Evolutionary conservation across 2,888 invertebrate genomes (phyloP).

Genomic region (Synanthedon myopaeformis): DNA sequence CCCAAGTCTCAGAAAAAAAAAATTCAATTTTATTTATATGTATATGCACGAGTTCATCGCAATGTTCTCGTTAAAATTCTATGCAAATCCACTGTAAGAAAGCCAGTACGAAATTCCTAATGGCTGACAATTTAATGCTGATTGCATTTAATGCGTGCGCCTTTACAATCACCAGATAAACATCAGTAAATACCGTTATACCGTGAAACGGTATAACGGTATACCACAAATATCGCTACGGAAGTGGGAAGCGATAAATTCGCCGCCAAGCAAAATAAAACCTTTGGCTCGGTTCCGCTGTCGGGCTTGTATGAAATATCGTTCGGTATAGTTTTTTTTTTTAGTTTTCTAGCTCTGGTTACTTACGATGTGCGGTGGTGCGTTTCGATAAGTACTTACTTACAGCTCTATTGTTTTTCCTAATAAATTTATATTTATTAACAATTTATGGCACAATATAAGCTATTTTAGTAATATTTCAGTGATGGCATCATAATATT

Average conservation of each 20-base stretch:
- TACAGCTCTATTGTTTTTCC: too few relatives aligned
- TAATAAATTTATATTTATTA: too few relatives aligned
- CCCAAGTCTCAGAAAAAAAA: too few relatives aligned
- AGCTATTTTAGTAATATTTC: too few relatives aligned
- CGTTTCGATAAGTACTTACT: too few relatives aligned
- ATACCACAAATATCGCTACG: constrained; percentile 22
- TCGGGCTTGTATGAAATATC: constrained; percentile 42
- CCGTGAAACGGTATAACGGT: constrained; percentile 17
- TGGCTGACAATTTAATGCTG: too few relatives aligned
- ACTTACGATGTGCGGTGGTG: too few relatives aligned
- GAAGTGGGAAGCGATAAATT: constrained; percentile 48
- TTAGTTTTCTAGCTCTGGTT: constrained; percentile 3
- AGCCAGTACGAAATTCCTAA: constrained; percentile 2
- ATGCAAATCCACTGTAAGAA: constrained; percentile 1
- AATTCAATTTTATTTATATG: too few relatives aligned
- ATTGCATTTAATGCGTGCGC: not conserved
- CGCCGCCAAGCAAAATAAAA: constrained; percentile 49
- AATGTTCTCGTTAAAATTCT: not conserved
- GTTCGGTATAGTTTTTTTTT: constrained; percentile 10
- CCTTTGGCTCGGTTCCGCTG: constrained; percentile 39
- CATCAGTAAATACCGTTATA: constrained; percentile 18
- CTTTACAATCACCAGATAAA: constrained; percentile 11
- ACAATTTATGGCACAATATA: too few relatives aligned
- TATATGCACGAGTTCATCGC: too few relatives aligned
- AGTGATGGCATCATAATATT: too few relatives aligned